phyloP scores from a whole-genome alignment of 1,140 invertebrate species.

The Macrobrachium rosenbergii region DNA sequence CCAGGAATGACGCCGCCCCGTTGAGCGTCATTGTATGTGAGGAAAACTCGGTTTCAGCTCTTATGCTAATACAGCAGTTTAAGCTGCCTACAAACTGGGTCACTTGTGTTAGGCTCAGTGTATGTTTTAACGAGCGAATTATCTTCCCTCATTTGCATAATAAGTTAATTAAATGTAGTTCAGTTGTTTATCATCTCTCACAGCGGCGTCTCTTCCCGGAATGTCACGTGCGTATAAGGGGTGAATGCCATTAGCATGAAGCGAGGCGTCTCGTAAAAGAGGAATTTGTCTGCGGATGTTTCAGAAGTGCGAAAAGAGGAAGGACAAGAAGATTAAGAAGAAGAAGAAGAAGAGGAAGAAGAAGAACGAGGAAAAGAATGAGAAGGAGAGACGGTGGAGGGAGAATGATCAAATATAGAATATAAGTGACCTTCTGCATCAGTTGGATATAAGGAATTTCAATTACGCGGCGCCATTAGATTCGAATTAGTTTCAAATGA shows the following conservation, averaged over 20 bases:
- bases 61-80: neutral
- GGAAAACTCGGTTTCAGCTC: neutral
- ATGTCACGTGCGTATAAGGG: too few species aligned
- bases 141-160: conserved; percentile 51
- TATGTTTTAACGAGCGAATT: conserved; percentile 45
- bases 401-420: neutral
- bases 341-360: neutral
- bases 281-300: too few species aligned
- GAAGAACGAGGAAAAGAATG: neutral
- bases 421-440: conserved; percentile 10
- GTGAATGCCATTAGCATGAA: too few species aligned
- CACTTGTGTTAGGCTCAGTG: too few species aligned
- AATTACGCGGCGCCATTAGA: conserved; percentile 26
- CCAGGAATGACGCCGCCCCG: too few species aligned
- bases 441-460: conserved; percentile 31
- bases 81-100: too few species aligned
- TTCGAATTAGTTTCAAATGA: conserved; percentile 38
- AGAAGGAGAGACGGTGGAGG: neutral
- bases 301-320: too few species aligned
- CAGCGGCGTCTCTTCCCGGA: neutral
- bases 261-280: too few species aligned
- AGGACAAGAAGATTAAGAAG: neutral
- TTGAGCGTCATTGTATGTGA: too few species aligned
- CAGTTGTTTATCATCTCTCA: conserved; percentile 37
- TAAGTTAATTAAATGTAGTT: conserved; percentile 50